Evolutionary conservation across 2,113 vertebrate genomes (phyloP), one percentile per base, ranked within the genome.

Genomic region (Tachysurus vachellii): DNA sequence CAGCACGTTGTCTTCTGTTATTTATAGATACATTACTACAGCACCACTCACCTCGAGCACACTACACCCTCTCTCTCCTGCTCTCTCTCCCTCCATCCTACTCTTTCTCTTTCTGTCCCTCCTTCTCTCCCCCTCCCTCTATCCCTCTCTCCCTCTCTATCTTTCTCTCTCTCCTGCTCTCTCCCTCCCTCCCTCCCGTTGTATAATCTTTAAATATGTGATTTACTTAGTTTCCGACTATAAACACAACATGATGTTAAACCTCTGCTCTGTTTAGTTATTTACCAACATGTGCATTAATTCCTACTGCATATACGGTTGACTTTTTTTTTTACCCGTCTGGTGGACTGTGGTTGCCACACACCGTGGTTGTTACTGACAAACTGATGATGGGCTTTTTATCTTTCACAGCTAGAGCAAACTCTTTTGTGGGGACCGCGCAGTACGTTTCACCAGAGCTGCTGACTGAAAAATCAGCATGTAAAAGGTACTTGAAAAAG

Each of bases 401-500:
- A n/a, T 56, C 44, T 7, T 86, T 81, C 56, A 54, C 92, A 98
- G 98, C 96, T 0, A 96, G 98, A 92, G 98, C 98, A 90, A 99
- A 99, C 94, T 99, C 98, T 11, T 99, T 99, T 91, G 98, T 99
- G 28, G 91, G 91, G 70, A 91, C 91, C 9, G 91, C 91, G 13
- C 89, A 91, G 17, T 91, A 91, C 21, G 91, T 91, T 83, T 91
- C 91, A 85, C 98, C 98, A 83, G 98, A 99, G 92, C 95, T 99
- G 89, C 94, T 99, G 93, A 99, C 97, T 10, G 97, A 99, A 92
- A 99, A 99, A 94, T 98, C 97, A 0, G 98, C 98, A 71, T 90
- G 89, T 88, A 90, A 89, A 89, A 91, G 91, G 91, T 91, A 57
- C n/a, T 56, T 28, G 7, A 10, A 80, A 50, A 50, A 50, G 0